Evolutionary conservation across 2,888 invertebrate genomes (phyloP), one percentile per base, ranked within the genome.

Genomic region (Adineta ricciae): DNA sequence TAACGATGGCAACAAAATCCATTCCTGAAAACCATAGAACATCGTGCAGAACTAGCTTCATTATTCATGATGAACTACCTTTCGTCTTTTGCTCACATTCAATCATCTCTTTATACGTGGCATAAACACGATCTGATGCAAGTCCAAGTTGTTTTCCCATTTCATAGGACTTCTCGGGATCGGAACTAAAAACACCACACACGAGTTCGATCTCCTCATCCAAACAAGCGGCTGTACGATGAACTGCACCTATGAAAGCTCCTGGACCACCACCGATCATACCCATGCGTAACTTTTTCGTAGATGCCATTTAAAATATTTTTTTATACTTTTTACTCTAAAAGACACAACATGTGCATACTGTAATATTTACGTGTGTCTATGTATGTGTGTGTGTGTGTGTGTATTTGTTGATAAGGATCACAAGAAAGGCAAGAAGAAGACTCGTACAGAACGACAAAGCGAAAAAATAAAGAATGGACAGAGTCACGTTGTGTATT

Each of bases 201-300:
- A 78, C 78, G 24, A 78, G 8, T 78, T 78, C 41, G n/a, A 78
- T 78, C n/a, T 78, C 78, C 24, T 41, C 78, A 41, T 78, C 78
- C 2, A 78, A 8, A 78, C 78, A 78, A 41, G 78, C 78, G 24
- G 41, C 38, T 11, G n/a, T 38, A 11, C 78, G 78, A 41, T 78
- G 41, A 41, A 78, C 78, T 41, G 21, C 38, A 78, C 78, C 78
- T 24, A 78, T 78, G 11, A 78, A 78, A 24, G 78, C 78, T 38
- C 78, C 78, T 21, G 78, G 78, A 14, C 78, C 78, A 78, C 78
- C 78, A 24, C 38, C 78, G 16, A 78, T 78, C 78, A 78, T 78
- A n/a, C 41, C 78, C 78, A 78, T 78, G 8, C 78, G 38, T 14
- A 78, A 32, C 41, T 78, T 78, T 38, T 27, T 64, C 32, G 27